phyloP scores from a whole-genome alignment of 2,888 invertebrate genomes.

The Anaspis maculata region DNA sequence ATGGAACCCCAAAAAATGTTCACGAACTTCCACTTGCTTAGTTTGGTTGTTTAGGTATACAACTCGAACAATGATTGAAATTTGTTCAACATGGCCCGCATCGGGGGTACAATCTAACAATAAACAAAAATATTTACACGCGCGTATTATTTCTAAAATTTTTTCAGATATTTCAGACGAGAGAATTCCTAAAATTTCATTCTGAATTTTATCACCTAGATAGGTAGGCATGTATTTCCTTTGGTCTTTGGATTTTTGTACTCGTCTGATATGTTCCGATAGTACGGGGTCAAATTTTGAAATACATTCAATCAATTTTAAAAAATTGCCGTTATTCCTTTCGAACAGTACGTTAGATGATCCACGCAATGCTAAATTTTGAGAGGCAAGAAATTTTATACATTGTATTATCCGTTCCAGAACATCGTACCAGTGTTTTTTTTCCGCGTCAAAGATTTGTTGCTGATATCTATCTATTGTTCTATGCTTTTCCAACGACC shows the following conservation, averaged over 20 bases:
- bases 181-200: too few relatives aligned
- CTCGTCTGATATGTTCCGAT: not conserved
- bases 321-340: constrained; percentile 2
- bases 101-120: constrained; percentile 10
- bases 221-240: not conserved
- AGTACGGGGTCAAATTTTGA: not conserved
- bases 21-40: not conserved
- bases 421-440: not conserved
- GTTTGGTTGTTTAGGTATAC: constrained; percentile 1
- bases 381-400: not conserved
- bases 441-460: not conserved
- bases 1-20: not conserved
- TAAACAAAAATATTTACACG: constrained; percentile 4
- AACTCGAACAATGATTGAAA: constrained; percentile 6
- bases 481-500: not conserved
- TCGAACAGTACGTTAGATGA: too few relatives aligned
- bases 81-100: constrained; percentile 7
- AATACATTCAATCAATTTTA: not conserved
- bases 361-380: too few relatives aligned
- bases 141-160: too few relatives aligned
- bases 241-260: too few relatives aligned
- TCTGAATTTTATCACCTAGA: constrained; percentile 1
- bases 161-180: too few relatives aligned
- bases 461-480: not conserved
- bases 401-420: not conserved